Base-by-base conservation (phyloP, 37 sponge, comb jelly and placozoan genomes). In the Cladorhizidae sp. region DNA sequence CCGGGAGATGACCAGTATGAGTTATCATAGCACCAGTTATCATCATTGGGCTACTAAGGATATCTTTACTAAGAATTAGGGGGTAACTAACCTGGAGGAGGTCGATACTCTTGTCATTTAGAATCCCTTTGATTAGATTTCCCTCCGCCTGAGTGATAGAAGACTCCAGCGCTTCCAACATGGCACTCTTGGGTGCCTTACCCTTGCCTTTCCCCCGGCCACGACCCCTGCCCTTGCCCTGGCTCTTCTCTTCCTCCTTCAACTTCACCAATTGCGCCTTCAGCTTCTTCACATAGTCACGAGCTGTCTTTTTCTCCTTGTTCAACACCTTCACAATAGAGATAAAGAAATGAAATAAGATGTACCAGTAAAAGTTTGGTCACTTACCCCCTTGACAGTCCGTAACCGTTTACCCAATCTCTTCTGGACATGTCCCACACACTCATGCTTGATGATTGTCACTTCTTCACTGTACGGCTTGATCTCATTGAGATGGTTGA, bases 381-480 rank as follows among this genome's bases (percentile, higher is more conserved):
- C 28, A 64, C 65, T 64, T 25, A 64, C 65, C 65, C 11, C 31
- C 65, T 64, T 64, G 65, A 64, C 65, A 64, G n/a, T n/a, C 12
- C 71, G 42, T 15, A 70, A 40, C 12, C 42, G 41, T 38, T 32
- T 70, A 11, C 71, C 71, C 71, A 70, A n/a, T 54, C 55, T 54
- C 55, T 17, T 36, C 29, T 3, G 40, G 70, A 0, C 29, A n/a
- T n/a, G n/a, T n/a, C n/a, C n/a, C n/a, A n/a, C n/a, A n/a, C n/a
- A n/a, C n/a, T n/a, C n/a, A n/a, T n/a, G n/a, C n/a, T n/a, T n/a
- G n/a, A n/a, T n/a, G n/a, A n/a, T n/a, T n/a, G n/a, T n/a, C n/a
- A n/a, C 42, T 1, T 33, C 57, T 8, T 80, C 80, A 49, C 77
- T 64, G 40, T 80, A 80, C 18, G 80, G 80, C 41, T 68, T 42